phyloP scores from a whole-genome alignment of 2,113 vertebrate genomes.

The Catharus minimus region DNA sequence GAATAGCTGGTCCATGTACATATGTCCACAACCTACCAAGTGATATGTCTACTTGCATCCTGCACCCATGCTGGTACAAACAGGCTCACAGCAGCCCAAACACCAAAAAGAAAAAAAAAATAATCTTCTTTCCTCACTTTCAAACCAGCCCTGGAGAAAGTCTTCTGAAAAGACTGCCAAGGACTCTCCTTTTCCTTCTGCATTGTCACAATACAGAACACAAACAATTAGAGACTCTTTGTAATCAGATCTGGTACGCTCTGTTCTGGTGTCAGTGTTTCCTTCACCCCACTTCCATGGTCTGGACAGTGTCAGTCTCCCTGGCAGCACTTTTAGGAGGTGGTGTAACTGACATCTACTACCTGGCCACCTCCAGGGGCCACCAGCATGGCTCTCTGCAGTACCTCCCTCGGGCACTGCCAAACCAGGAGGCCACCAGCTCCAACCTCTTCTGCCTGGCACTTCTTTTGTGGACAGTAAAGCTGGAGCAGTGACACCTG shows the following conservation, averaged over 20 bases:
- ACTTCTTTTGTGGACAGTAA: not conserved
- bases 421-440: accelerated
- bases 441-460: not conserved
- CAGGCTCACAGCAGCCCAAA: not conserved
- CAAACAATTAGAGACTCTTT: constrained; percentile 49
- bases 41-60: not conserved
- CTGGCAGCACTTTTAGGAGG: not conserved
- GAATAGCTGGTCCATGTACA: not conserved
- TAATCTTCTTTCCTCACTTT: not conserved
- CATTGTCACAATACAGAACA: not conserved
- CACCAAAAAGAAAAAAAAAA: constrained; percentile 4
- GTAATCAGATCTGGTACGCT: not conserved
- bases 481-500: not conserved
- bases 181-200: constrained; percentile 27
- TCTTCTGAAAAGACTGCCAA: constrained; percentile 5
- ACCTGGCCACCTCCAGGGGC: not conserved
- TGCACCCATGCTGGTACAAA: not conserved
- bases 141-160: not conserved
- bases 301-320: accelerated
- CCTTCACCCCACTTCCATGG: not conserved
- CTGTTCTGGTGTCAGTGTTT: constrained; percentile 20
- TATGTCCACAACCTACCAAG: not conserved
- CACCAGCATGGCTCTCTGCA: not conserved
- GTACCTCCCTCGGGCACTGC: accelerated
- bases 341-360: not conserved